A percentile compares a stretch with the other conserved stretches of the same genome.
Evolutionary conservation across 1,140 invertebrate species (phyloP).

Genomic region (Planococcus citri): DNA sequence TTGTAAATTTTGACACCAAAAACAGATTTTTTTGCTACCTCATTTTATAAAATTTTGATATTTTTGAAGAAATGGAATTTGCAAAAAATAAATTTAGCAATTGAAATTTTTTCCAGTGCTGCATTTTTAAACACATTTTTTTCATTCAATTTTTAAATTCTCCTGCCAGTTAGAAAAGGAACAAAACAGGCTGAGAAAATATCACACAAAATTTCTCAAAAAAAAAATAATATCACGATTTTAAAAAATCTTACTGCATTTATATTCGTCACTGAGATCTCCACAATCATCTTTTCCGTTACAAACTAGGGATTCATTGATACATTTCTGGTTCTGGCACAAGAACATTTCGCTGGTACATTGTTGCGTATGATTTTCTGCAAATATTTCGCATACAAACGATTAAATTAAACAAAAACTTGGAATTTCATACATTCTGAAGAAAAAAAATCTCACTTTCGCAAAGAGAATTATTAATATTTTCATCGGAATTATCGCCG

Average conservation of each 20-base stretch:
- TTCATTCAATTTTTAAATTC: too few species aligned
- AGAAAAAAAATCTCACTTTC: constrained; percentile 21
- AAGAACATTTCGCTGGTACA: constrained; percentile 36
- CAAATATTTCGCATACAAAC: not conserved
- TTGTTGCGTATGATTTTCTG: constrained; percentile 9
- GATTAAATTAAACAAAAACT: not conserved
- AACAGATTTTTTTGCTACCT: too few species aligned
- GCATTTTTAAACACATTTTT: too few species aligned
- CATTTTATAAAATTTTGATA: too few species aligned
- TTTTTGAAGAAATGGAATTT: too few species aligned
- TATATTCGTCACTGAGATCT: constrained; percentile 53
- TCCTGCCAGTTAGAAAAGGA: too few species aligned
- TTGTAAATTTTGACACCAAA: too few species aligned
- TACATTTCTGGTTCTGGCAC: constrained; percentile 51
- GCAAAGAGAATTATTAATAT: constrained; percentile 26
- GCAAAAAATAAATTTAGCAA: too few species aligned
- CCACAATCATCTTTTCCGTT: constrained; percentile 62
- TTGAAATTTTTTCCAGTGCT: too few species aligned
- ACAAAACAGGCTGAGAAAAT: too few species aligned
- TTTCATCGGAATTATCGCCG: constrained; percentile 51
- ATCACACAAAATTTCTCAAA: too few species aligned
- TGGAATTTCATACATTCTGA: too few species aligned
- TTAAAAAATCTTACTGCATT: constrained; percentile 46
- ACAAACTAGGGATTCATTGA: constrained; percentile 51
- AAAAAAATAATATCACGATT: constrained; percentile 24